Conservation (phyloP, 2,888 invertebrate genomes). For the Meteorus cinctellus region DNA sequence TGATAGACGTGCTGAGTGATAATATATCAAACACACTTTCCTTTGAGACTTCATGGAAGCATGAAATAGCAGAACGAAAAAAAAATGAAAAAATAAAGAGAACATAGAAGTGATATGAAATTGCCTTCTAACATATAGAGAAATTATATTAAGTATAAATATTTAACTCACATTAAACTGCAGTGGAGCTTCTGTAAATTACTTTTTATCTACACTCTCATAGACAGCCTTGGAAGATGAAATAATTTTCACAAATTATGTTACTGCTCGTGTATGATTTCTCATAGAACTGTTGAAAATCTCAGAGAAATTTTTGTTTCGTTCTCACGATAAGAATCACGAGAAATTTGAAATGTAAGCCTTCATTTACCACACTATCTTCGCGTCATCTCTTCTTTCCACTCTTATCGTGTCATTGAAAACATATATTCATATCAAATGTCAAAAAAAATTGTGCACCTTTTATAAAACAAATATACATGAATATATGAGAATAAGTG, state of each 20-base stretch:
- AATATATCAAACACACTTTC: constrained; percentile 38
- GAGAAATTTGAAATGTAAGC: too few species aligned
- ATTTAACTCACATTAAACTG: constrained; percentile 17
- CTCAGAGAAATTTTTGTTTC: too few species aligned
- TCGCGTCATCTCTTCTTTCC: not conserved
- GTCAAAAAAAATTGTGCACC: not conserved
- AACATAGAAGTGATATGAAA: not conserved
- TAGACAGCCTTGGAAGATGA: not conserved
- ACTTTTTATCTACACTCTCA: not conserved
- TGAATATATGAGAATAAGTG: not conserved
- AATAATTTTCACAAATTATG: not conserved
- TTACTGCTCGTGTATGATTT: too few species aligned
- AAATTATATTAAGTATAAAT: constrained; percentile 4
- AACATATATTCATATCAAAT: not conserved
- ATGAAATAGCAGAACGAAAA: constrained; percentile 16
- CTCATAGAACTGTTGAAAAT: too few species aligned
- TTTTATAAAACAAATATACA: not conserved
- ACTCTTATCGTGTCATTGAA: not conserved
- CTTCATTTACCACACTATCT: not conserved
- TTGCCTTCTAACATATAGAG: not conserved
- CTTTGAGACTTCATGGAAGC: constrained; percentile 29
- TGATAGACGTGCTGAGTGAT: constrained; percentile 17
- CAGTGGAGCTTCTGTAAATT: not conserved
- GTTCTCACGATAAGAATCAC: too few species aligned
- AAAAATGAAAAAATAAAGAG: not conserved